Percentiles rank a stretch among this genome's conserved stretches.
Evolutionary conservation across 2,113 vertebrate genomes (phyloP).

Genomic region (Bos indicus): DNA sequence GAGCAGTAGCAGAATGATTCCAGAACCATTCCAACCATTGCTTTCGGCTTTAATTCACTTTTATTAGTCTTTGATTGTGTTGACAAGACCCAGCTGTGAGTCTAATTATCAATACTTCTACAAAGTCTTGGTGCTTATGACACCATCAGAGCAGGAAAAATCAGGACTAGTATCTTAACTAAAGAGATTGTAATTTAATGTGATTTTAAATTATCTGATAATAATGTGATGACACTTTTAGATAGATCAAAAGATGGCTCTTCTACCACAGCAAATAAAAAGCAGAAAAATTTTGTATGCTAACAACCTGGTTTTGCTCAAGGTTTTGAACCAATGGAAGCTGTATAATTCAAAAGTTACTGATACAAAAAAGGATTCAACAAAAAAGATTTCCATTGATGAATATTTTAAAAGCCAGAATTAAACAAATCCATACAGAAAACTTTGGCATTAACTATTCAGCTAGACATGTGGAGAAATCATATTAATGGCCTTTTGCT

Average conservation of each 20-base stretch:
- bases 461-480: neutral
- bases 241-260: neutral
- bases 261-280: neutral
- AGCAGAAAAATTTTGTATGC: neutral
- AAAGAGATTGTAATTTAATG: slow-evolving; percentile 31
- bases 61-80: slow-evolving; percentile 56
- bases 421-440: neutral
- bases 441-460: neutral
- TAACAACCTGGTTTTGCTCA: neutral
- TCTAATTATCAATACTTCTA: slow-evolving; percentile 42
- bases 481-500: neutral
- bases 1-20: slow-evolving; percentile 2
- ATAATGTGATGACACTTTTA: slow-evolving; percentile 17
- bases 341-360: neutral
- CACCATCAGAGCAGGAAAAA: neutral
- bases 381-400: neutral
- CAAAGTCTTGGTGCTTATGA: slow-evolving; percentile 28
- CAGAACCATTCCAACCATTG: slow-evolving; percentile 13
- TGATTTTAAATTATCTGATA: slow-evolving; percentile 23
- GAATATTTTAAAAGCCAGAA: neutral
- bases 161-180: neutral
- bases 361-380: neutral
- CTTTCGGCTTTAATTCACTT: slow-evolving; percentile 45
- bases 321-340: neutral
- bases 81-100: slow-evolving; percentile 64